These are phyloP conservation scores for Chrysolina haemoptera DNA, from an alignment of 2,888 invertebrate species.

Conservation along the genomic window DNA sequence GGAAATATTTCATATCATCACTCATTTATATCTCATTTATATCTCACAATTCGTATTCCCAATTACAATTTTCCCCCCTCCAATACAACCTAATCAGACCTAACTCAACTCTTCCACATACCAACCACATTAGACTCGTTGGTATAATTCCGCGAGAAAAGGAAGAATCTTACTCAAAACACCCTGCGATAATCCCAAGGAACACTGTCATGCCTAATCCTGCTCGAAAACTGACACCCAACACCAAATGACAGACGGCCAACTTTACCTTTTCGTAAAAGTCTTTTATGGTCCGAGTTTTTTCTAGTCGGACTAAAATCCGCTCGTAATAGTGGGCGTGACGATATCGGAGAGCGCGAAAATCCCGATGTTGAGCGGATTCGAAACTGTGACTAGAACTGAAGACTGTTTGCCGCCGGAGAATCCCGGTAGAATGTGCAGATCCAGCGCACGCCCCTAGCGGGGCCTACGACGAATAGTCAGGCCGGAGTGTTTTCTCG, in stretches of 20 bases:
- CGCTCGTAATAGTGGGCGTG: constrained; percentile 54
- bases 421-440: constrained; percentile 50
- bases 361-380: constrained; percentile 37
- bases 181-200: not conserved
- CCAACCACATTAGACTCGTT: too few relatives aligned
- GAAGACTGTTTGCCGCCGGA: constrained; percentile 54
- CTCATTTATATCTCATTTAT: too few relatives aligned
- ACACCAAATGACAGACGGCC: constrained; percentile 1
- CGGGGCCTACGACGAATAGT: constrained; percentile 23
- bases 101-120: too few relatives aligned
- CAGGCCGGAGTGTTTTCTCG: constrained; percentile 30
- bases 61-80: too few relatives aligned
- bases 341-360: constrained; percentile 38
- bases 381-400: constrained; percentile 47
- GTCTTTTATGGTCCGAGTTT: constrained; percentile 1
- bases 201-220: constrained; percentile 23
- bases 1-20: too few relatives aligned
- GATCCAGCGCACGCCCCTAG: constrained; percentile 53
- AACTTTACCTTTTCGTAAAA: not conserved
- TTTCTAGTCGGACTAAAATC: not conserved
- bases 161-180: not conserved
- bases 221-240: not conserved
- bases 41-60: too few relatives aligned
- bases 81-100: too few relatives aligned
- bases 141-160: not conserved